Conservation (phyloP, 2,797 vertebrate species). For the Cyprinella venusta region DNA sequence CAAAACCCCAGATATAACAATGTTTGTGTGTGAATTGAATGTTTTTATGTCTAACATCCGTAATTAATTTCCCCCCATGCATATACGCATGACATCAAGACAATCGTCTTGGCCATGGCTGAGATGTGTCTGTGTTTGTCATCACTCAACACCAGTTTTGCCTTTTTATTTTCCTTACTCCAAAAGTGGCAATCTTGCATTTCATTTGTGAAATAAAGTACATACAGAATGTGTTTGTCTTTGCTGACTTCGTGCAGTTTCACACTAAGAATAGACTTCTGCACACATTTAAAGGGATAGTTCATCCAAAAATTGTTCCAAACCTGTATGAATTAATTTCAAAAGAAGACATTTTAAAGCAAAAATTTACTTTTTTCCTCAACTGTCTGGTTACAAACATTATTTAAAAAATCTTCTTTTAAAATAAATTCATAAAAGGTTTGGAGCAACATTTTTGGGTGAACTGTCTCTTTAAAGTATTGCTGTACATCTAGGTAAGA, state of each 20-base stretch:
- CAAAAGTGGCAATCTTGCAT: constrained; percentile 50
- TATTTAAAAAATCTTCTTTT: too few relatives aligned
- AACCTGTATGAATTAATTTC: too few relatives aligned
- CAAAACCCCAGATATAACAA: constrained; percentile 14
- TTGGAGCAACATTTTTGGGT: too few relatives aligned
- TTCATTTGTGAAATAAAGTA: constrained; percentile 75
- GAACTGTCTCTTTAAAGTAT: not conserved
- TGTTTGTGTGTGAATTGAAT: constrained; percentile 9
- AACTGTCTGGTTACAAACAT: too few relatives aligned
- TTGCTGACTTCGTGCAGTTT: not conserved
- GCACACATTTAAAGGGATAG: not conserved
- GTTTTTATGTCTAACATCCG: constrained; percentile 13
- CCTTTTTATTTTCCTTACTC: constrained; percentile 59
- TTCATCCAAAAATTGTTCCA: too few relatives aligned
- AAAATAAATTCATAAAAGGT: too few relatives aligned
- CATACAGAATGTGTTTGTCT: constrained; percentile 50
- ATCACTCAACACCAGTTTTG: constrained; percentile 59
- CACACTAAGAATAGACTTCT: not conserved
- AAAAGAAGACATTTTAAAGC: too few relatives aligned
- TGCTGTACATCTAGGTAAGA: not conserved
- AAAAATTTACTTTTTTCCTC: too few relatives aligned
- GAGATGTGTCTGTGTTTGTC: constrained; percentile 27
- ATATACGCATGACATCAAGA: constrained; percentile 20
- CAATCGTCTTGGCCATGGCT: constrained; percentile 39
- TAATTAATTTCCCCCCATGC: constrained; percentile 6